A percentile compares a stretch with the other conserved stretches of the same genome.
Evolutionary conservation across 2,888 invertebrate genomes (phyloP).

Genomic region (Thysanoteuthis rhombus): DNA sequence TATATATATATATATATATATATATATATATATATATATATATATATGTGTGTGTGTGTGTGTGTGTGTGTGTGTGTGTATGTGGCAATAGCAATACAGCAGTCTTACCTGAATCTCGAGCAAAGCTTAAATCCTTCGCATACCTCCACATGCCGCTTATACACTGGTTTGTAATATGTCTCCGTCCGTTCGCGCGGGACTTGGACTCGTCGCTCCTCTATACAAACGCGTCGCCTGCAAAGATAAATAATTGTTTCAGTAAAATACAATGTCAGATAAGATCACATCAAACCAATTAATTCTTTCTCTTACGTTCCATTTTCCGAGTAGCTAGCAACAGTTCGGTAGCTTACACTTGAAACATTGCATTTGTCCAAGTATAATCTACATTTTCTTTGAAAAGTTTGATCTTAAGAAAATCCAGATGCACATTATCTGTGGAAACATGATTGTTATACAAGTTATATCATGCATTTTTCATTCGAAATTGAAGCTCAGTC

Average conservation of each 20-base stretch:
- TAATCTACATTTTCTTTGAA: no score
- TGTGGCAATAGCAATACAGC: not conserved
- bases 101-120: not conserved
- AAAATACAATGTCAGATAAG: not conserved
- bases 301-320: no score
- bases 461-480: no score
- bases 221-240: slow-evolving; percentile 1
- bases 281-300: not conserved
- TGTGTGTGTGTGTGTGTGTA: not conserved
- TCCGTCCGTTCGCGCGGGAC: slow-evolving; percentile 14
- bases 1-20: slow-evolving; percentile 16
- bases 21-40: not conserved
- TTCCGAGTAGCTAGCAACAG: no score
- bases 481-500: no score
- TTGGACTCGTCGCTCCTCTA: not conserved
- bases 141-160: slow-evolving; percentile 22
- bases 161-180: slow-evolving; percentile 16
- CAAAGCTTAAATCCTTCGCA: slow-evolving; percentile 28
- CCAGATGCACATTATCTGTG: no score
- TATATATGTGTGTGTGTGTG: not conserved
- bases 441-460: no score
- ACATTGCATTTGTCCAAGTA: no score
- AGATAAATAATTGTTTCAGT: not conserved
- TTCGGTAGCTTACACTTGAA: no score
- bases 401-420: no score